Evolutionary conservation across 2,797 vertebrate genomes (phyloP).

Genomic region (Sebastes wilsoni): DNA sequence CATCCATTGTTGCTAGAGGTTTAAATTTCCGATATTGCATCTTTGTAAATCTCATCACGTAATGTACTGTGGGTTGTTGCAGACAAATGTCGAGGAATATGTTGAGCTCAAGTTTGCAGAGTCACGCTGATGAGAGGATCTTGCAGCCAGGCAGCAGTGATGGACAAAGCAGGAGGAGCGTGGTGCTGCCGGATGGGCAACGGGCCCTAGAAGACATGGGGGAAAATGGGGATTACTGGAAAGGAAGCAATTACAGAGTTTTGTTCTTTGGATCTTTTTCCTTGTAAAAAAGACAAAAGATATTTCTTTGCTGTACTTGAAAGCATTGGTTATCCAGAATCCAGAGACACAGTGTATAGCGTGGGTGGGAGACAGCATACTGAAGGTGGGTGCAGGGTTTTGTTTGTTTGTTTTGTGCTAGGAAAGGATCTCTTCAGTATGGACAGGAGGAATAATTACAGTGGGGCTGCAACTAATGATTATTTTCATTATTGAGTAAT

Average conservation of each 20-base stretch:
- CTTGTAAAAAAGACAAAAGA: neutral
- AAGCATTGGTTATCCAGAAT: conserved; percentile 7
- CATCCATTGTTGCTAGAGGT: neutral
- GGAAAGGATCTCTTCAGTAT: conserved; percentile 5
- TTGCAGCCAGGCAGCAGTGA: neutral
- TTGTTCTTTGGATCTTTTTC: neutral
- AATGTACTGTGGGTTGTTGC: neutral
- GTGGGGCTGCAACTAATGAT: neutral
- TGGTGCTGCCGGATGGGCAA: neutral
- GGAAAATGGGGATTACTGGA: neutral
- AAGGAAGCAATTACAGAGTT: neutral
- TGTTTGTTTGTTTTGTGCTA: conserved; percentile 13
- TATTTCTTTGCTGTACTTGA: neutral
- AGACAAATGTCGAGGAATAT: neutral
- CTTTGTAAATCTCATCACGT: neutral
- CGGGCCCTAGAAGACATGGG: neutral
- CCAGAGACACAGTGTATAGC: conserved; percentile 5
- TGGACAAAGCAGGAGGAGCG: neutral
- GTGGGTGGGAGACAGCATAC: conserved; percentile 41
- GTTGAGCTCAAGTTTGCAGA: conserved; percentile 9
- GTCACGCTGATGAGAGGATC: conserved; percentile 4
- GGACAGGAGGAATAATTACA: neutral
- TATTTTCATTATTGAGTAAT: neutral
- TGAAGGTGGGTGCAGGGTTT: conserved; percentile 37
- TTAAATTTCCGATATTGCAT: neutral